phyloP scores from a whole-genome alignment of 2,797 vertebrate species.

The Pteropus rufus region DNA sequence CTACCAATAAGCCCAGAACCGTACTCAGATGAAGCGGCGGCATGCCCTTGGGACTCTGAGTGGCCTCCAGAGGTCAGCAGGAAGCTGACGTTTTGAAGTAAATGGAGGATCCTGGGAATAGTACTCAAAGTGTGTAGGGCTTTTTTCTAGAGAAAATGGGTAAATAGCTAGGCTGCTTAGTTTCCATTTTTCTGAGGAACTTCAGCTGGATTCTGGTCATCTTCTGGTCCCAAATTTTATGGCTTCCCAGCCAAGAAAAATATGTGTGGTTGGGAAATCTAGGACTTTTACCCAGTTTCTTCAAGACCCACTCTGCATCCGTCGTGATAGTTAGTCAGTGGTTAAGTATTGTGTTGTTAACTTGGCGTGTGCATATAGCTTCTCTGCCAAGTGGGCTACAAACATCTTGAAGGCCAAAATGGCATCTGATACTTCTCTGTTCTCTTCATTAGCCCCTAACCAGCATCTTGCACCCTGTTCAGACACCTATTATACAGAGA shows the following conservation, averaged over 20 bases:
- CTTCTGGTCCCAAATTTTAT: background rate
- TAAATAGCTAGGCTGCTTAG: background rate
- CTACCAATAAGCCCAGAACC: background rate
- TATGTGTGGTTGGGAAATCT: background rate
- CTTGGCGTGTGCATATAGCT: background rate
- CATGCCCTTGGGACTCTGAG: background rate
- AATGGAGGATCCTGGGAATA: background rate
- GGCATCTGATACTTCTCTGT: background rate
- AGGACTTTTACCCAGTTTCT: background rate
- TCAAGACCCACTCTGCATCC: background rate
- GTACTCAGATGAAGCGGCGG: background rate
- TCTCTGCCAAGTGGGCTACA: background rate
- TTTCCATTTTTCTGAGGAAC: background rate
- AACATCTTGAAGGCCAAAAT: background rate
- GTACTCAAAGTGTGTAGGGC: background rate
- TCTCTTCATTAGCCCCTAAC: background rate
- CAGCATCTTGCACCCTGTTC: background rate
- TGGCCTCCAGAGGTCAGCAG: background rate
- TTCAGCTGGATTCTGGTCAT: background rate
- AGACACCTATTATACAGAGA: background rate
- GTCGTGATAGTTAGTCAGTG: background rate
- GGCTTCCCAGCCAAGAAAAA: slow-evolving; percentile 20
- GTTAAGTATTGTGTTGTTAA: background rate
- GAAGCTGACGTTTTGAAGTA: background rate
- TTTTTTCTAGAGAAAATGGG: background rate